A percentile compares a stretch with the other conserved stretches of the same genome.
Evolutionary conservation across 2,888 invertebrate genomes (phyloP).

Genomic region (Lydus trimaculatus): DNA sequence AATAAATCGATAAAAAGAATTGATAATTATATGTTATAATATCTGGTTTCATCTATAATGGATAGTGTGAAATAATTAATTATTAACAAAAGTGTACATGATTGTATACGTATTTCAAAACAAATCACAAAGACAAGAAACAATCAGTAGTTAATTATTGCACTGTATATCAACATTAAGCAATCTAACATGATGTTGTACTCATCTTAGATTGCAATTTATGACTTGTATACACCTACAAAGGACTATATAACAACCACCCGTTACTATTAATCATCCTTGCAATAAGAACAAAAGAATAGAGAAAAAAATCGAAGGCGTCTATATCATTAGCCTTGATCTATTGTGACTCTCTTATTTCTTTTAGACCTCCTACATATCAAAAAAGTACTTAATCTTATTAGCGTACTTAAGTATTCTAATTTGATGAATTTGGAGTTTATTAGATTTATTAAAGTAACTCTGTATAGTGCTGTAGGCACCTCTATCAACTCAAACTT

Average conservation of each 20-base stretch:
- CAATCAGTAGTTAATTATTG: conserved; percentile 14
- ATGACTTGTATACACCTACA: background rate
- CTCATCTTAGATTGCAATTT: conserved; percentile 21
- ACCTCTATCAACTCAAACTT: too few species aligned
- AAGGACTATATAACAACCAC: background rate
- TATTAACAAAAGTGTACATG: conserved; percentile 11
- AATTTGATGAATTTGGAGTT: background rate
- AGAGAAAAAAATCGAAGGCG: background rate
- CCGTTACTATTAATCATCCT: conserved; percentile 1
- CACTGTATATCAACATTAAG: conserved; percentile 19
- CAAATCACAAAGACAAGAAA: conserved; percentile 19
- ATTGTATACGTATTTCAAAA: background rate
- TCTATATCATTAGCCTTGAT: background rate
- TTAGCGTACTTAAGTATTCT: too few species aligned
- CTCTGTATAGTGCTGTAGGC: too few species aligned
- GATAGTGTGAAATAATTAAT: conserved; percentile 6
- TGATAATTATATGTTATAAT: background rate
- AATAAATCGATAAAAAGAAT: background rate
- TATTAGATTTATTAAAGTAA: background rate
- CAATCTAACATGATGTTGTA: conserved; percentile 21
- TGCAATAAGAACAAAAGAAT: background rate
- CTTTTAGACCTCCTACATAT: background rate
- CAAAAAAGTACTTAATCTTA: background rate
- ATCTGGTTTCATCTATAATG: background rate
- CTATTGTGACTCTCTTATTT: background rate